Conservation (phyloP, 1,140 invertebrate genomes). For the Tetramorium parvispinum region DNA sequence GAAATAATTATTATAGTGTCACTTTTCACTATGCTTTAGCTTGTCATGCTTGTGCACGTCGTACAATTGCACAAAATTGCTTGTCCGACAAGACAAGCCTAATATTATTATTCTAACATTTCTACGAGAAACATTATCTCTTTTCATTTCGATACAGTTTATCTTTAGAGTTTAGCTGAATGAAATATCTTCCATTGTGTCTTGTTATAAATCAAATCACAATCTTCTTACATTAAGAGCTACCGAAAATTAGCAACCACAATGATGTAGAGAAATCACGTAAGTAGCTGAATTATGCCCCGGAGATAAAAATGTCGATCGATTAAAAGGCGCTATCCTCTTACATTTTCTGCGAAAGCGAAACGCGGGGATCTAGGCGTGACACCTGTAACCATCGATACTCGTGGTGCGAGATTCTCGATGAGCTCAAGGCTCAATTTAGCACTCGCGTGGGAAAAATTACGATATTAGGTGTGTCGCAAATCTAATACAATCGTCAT, state of each 20-base stretch:
- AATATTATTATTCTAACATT: not conserved
- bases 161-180: too few relatives aligned
- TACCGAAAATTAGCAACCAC: not conserved
- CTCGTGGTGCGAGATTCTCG: not conserved
- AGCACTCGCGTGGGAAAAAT: not conserved
- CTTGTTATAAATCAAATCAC: not conserved
- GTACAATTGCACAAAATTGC: not conserved
- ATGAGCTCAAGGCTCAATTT: constrained; percentile 11
- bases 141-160: not conserved
- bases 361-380: not conserved
- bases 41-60: not conserved
- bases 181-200: too few relatives aligned
- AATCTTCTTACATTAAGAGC: not conserved
- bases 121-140: not conserved
- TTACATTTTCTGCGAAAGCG: not conserved
- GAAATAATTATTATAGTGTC: not conserved
- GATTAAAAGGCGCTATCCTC: not conserved
- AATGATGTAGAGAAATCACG: not conserved
- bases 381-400: not conserved
- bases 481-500: constrained; percentile 25
- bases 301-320: not conserved
- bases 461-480: not conserved
- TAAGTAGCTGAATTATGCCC: not conserved
- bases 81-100: not conserved
- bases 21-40: not conserved